A percentile compares a stretch with the other conserved stretches of the same genome.
These are phyloP conservation scores for Eurystomus gularis DNA, from an alignment of 2,113 vertebrate species.

Conservation along the genomic window DNA sequence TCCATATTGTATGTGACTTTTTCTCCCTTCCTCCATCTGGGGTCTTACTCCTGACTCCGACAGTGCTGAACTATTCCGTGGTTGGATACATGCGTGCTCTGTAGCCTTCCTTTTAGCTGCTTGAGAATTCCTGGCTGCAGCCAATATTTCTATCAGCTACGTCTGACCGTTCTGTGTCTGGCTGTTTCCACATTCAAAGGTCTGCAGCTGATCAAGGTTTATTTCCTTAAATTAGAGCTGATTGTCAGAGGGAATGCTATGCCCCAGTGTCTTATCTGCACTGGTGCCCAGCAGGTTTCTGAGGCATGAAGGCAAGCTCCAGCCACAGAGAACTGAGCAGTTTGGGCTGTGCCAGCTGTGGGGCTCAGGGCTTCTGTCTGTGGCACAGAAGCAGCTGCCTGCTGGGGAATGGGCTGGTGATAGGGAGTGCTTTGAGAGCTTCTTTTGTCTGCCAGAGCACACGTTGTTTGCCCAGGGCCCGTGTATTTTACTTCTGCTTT, in stretches of 20 bases:
- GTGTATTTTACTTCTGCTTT: background rate
- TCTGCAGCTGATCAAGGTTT: background rate
- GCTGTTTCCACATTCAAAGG: background rate
- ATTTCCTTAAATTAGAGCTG: background rate
- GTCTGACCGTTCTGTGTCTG: background rate
- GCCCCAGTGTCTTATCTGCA: background rate
- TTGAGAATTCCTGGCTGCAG: background rate
- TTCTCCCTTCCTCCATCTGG: background rate
- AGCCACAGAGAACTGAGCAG: background rate
- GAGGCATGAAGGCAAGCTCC: background rate
- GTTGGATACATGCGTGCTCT: background rate
- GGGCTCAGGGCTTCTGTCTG: background rate
- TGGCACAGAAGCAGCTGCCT: background rate
- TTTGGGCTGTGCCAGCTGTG: accelerated
- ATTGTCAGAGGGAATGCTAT: background rate
- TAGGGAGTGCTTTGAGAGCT: background rate
- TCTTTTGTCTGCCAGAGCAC: background rate
- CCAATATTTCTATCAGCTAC: background rate
- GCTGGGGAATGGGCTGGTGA: background rate
- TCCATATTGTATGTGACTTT: background rate
- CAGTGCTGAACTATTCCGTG: background rate
- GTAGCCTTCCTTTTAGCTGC: background rate
- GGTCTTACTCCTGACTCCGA: background rate
- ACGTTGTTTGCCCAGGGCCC: background rate
- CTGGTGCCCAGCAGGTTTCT: background rate